A percentile compares a stretch with the other conserved stretches of the same genome.
phyloP scores from a whole-genome alignment of 2,797 vertebrate species.

The Hippocampus kuda region DNA sequence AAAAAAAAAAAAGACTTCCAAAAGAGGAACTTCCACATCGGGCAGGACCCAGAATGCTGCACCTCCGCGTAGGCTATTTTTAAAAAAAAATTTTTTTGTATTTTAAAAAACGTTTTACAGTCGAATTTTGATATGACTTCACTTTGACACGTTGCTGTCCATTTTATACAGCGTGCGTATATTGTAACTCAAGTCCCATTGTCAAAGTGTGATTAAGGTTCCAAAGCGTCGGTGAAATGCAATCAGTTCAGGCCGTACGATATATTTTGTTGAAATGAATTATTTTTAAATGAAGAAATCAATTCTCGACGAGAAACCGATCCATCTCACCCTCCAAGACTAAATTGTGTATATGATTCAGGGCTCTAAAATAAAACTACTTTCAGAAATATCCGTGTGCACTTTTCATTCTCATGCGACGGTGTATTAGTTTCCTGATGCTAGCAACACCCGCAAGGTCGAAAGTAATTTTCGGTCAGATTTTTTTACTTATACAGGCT shows the following conservation, averaged over 20 bases:
- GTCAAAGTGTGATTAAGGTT: neutral
- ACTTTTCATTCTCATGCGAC: neutral
- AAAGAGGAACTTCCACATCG: slow-evolving; percentile 35
- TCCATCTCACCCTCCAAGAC: neutral
- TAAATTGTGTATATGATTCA: neutral
- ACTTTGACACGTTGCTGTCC: neutral
- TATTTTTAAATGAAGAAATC: neutral
- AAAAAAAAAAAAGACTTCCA: slow-evolving; percentile 1
- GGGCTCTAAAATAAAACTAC: neutral
- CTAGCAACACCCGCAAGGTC: neutral
- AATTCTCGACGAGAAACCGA: neutral
- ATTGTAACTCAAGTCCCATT: neutral
- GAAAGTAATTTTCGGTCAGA: neutral
- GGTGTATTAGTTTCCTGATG: neutral
- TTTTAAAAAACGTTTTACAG: slow-evolving; percentile 9
- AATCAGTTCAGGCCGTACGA: neutral
- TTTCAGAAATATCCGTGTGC: neutral
- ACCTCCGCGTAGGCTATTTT: slow-evolving; percentile 38
- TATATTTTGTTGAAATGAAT: neutral
- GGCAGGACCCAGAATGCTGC: slow-evolving; percentile 69
- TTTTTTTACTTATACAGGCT: neutral
- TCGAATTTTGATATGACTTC: neutral
- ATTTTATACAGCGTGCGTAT: neutral
- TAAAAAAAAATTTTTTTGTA: slow-evolving; percentile 48
- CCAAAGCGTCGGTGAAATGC: neutral